These are phyloP conservation scores for Metopia argyrocephala DNA, from an alignment of 2,888 invertebrate species.

Conservation along the genomic window DNA sequence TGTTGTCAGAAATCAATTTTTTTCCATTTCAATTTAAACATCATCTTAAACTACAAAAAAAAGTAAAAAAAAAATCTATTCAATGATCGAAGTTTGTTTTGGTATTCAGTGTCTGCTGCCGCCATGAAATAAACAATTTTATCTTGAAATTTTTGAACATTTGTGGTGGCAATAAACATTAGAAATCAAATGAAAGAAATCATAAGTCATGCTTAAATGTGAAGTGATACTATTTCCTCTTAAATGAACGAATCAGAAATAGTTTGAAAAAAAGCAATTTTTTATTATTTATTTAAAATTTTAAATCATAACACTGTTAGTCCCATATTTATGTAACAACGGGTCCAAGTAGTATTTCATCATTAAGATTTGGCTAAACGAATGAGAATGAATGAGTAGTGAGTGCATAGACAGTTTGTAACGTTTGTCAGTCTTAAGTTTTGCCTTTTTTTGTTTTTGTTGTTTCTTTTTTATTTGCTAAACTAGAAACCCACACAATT, in stretches of 20 bases:
- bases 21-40: background rate
- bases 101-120: constrained; percentile 7
- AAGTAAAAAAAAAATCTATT: constrained; percentile 6
- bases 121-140: constrained; percentile 12
- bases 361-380: constrained; percentile 38
- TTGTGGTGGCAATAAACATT: background rate
- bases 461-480: background rate
- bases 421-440: background rate
- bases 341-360: constrained; percentile 50
- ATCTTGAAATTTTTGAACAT: constrained; percentile 28
- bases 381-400: too few species aligned
- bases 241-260: constrained; percentile 22
- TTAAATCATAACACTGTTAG: constrained; percentile 21
- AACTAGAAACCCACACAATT: constrained; percentile 40
- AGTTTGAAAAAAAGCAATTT: constrained; percentile 2
- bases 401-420: constrained; percentile 22
- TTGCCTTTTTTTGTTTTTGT: background rate
- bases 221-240: constrained; percentile 49
- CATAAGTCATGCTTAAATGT: constrained; percentile 51
- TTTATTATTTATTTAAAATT: constrained; percentile 11
- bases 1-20: background rate
- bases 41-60: too few species aligned
- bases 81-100: constrained; percentile 2
- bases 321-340: constrained; percentile 46
- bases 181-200: constrained; percentile 25